A percentile compares a stretch with the other conserved stretches of the same genome.
Conservation (phyloP, 2,888 invertebrate genomes). For the Rapana venosa region DNA sequence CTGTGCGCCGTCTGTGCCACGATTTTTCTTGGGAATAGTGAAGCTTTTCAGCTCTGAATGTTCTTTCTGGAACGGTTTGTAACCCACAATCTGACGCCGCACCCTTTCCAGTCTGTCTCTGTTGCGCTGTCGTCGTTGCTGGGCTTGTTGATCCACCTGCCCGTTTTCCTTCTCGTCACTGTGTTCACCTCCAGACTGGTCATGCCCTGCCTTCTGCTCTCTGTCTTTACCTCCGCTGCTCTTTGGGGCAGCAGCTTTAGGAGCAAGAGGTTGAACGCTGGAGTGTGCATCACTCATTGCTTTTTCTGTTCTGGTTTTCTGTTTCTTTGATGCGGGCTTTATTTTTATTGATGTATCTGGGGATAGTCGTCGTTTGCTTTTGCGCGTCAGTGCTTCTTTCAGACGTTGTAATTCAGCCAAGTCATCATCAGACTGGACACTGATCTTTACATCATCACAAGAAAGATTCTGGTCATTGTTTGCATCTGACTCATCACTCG, state of each 20-base stretch:
- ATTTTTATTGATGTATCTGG: neutral
- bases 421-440: neutral
- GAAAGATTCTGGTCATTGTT: neutral
- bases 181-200: neutral
- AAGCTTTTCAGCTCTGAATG: neutral
- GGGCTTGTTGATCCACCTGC: neutral
- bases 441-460: neutral
- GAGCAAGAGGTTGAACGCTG: neutral
- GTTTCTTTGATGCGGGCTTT: neutral
- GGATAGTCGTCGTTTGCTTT: neutral
- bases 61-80: neutral
- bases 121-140: neutral
- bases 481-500: neutral
- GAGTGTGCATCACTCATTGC: neutral
- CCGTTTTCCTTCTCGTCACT: neutral
- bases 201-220: neutral
- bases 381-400: neutral
- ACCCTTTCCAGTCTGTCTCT: neutral
- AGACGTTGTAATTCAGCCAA: neutral
- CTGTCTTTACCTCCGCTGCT: neutral
- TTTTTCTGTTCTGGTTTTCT: neutral
- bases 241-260: neutral
- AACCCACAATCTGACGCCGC: neutral
- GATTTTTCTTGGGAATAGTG: neutral
- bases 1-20: neutral